phyloP scores from a whole-genome alignment of 2,888 invertebrate genomes.

The Drosophila fulvimacula region DNA sequence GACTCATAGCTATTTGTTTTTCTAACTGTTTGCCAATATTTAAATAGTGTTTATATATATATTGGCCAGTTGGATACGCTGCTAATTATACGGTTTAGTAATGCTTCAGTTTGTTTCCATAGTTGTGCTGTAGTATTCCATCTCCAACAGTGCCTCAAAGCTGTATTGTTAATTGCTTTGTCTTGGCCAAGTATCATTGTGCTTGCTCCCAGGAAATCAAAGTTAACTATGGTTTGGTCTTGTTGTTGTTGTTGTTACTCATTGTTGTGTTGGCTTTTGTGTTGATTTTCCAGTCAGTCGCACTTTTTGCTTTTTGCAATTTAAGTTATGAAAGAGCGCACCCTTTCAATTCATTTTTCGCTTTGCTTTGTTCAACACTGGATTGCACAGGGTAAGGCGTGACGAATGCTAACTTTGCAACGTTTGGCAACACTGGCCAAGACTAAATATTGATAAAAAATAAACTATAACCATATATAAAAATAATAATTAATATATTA shows the following conservation, averaged over 20 bases:
- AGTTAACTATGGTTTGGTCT: slow-evolving; percentile 28
- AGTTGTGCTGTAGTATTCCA: neutral
- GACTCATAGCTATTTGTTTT: neutral
- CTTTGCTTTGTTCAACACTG: slow-evolving; percentile 21
- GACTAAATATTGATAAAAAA: neutral
- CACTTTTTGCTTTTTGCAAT: slow-evolving; percentile 60
- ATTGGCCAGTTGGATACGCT: neutral
- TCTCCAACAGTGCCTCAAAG: slow-evolving; percentile 15
- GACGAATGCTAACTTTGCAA: neutral
- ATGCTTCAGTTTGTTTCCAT: neutral
- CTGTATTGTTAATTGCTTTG: slow-evolving; percentile 40
- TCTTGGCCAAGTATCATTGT: slow-evolving; percentile 31
- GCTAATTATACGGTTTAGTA: neutral
- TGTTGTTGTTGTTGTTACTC: slow-evolving; percentile 19
- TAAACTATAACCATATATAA: neutral
- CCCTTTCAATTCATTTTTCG: slow-evolving; percentile 19
- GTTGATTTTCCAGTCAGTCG: slow-evolving; percentile 67
- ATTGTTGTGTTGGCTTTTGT: slow-evolving; percentile 43
- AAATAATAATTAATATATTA: neutral
- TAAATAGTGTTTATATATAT: neutral
- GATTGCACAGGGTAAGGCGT: neutral
- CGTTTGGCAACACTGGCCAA: neutral
- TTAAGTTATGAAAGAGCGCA: slow-evolving; percentile 67
- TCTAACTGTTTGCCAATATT: neutral
- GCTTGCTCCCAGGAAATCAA: slow-evolving; percentile 21